These are phyloP conservation scores for Notiomystis cincta DNA, from an alignment of 2,113 vertebrate genomes.

Conservation along the genomic window DNA sequence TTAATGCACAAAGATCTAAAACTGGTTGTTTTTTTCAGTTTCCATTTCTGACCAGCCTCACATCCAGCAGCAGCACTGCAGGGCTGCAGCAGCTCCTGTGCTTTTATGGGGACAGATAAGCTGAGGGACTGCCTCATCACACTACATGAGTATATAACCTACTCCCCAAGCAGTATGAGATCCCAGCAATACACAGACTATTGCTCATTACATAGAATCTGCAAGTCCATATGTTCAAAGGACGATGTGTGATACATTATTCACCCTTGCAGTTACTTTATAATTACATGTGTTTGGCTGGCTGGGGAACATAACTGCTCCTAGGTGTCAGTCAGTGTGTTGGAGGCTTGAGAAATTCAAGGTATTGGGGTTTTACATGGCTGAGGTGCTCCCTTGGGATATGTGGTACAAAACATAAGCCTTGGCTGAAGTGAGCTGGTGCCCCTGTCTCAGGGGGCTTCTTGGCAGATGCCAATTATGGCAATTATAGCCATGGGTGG, in stretches of 20 bases:
- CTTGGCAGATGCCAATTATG: neutral
- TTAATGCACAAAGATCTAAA: neutral
- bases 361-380: fast-evolving
- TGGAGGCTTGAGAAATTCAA: neutral
- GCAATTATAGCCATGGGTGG: neutral
- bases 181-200: neutral
- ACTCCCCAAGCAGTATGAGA: neutral
- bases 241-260: neutral
- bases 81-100: neutral
- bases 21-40: neutral
- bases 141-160: neutral
- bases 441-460: neutral
- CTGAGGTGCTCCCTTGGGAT: neutral
- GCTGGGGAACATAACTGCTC: neutral
- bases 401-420: neutral
- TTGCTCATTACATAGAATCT: neutral
- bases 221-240: neutral
- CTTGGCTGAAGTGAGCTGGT: neutral
- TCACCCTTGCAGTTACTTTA: neutral
- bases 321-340: neutral
- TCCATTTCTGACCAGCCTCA: neutral
- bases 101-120: neutral
- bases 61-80: neutral
- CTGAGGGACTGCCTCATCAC: neutral
- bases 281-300: neutral